Evolutionary conservation across 2,797 vertebrate genomes (phyloP).

Genomic region (Pygocentrus nattereri): DNA sequence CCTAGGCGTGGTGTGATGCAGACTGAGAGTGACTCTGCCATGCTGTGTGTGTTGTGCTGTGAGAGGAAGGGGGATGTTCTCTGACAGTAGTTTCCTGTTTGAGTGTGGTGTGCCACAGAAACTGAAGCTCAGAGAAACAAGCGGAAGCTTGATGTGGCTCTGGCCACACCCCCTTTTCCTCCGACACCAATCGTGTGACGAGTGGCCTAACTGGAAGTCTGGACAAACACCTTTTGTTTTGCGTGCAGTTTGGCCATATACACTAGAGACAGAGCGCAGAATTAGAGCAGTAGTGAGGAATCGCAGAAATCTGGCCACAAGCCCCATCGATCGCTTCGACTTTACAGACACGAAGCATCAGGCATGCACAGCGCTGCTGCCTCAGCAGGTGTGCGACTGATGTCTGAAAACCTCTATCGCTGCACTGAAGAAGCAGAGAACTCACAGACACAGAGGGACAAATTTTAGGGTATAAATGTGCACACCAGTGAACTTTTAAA

Average conservation of each 20-base stretch:
- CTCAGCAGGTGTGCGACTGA: background rate
- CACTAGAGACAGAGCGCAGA: background rate
- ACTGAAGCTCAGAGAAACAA: constrained; percentile 47
- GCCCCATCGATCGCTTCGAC: background rate
- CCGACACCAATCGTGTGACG: background rate
- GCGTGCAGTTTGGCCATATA: constrained; percentile 11
- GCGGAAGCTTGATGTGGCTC: constrained; percentile 65
- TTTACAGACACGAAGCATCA: background rate
- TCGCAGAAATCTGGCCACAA: too few relatives aligned
- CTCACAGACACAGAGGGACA: too few relatives aligned
- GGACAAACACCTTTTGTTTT: constrained; percentile 30
- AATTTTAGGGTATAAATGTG: too few relatives aligned
- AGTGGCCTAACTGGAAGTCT: constrained; percentile 34
- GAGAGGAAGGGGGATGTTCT: constrained; percentile 44
- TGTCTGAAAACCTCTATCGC: background rate
- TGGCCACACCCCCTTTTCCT: constrained; percentile 43
- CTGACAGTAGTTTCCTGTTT: constrained; percentile 75
- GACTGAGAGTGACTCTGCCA: constrained; percentile 26
- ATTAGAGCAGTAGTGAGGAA: background rate
- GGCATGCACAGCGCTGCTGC: background rate
- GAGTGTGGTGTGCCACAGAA: constrained; percentile 66
- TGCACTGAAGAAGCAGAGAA: background rate
- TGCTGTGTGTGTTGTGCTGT: background rate
- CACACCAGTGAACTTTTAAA: too few relatives aligned
- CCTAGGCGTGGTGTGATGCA: constrained; percentile 11